Evolutionary conservation across 2,888 invertebrate species (phyloP), one percentile per base, ranked within the genome.

Genomic region (Anorthoa munda): DNA sequence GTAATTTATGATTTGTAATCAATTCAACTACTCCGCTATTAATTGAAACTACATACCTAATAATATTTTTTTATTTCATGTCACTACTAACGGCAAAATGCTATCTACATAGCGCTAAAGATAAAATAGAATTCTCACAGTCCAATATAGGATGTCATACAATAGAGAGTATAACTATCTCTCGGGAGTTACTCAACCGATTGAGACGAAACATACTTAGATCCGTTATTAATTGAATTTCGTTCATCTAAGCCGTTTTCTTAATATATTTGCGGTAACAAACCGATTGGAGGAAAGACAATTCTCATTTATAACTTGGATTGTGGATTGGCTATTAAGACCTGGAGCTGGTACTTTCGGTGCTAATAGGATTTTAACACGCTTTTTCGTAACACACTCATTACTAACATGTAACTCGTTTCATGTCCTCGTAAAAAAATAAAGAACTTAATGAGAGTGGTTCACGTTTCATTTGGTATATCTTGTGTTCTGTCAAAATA

Each of bases 241-340:
- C 11, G 5, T 53, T 13, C 45, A 70, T 17, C 17, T 9, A 0
- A 69, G n/a, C 17, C 13, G 0, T 53, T 68, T 17, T 31, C 26
- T 18, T 46, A 23, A n/a, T 39, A 18, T 23, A 39, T 39, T 39
- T 39, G 21, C 46, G 2, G 7, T 23, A 12, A 15, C 46, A 15
- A 23, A 67, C 15, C 17, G 15, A 9, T 56, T 26, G 13, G 23
- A 50, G 46, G 23, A 55, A 55, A 70, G 65, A 55, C 39, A 67
- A 26, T n/a, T 23, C n/a, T 39, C 4, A 51, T 50, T 70, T 26
- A 39, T 53, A 51, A 48, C 46, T 50, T 60, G 13, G 21, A 53
- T 77, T 69, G 46, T 53, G 74, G 76, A 77, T 80, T 79, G 76
- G 74, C 23, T 77, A 60, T 74, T 73, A 73, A 77, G 76, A 60